Evolutionary conservation across 2,113 vertebrate species (phyloP).

Genomic region (Speoplatyrhinus poulsoni): DNA sequence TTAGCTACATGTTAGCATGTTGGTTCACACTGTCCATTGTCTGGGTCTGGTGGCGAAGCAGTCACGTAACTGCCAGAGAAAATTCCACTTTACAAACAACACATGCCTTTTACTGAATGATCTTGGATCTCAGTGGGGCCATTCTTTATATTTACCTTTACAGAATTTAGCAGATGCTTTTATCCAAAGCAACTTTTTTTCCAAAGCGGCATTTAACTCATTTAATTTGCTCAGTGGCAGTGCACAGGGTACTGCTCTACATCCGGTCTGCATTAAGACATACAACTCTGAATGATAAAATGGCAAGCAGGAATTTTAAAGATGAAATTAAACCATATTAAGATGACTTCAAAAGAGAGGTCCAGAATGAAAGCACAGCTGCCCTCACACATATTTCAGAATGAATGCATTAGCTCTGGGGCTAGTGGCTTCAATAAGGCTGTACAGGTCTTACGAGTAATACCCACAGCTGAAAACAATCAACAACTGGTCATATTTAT

Average conservation of each 20-base stretch:
- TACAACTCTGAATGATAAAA: neutral
- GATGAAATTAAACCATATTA: conserved; percentile 27
- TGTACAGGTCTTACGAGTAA: conserved; percentile 43
- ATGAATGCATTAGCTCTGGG: conserved; percentile 58
- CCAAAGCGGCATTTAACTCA: neutral
- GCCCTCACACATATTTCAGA: conserved; percentile 57
- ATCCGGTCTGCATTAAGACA: neutral
- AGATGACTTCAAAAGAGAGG: conserved; percentile 31
- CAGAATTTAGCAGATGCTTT: too few relatives aligned
- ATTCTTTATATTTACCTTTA: too few relatives aligned
- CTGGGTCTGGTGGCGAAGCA: neutral
- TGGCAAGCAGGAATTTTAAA: neutral
- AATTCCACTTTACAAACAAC: neutral
- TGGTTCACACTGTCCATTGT: conserved; percentile 29
- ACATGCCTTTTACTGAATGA: too few relatives aligned
- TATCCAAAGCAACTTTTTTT: too few relatives aligned
- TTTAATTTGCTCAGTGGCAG: neutral
- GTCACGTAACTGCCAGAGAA: neutral
- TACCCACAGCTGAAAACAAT: conserved; percentile 37
- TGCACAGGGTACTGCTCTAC: neutral
- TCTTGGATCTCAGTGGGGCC: too few relatives aligned
- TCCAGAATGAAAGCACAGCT: conserved; percentile 31
- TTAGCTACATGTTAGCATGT: conserved; percentile 32
- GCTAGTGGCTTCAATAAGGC: conserved; percentile 58
- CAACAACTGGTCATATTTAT: conserved; percentile 35